A percentile compares a stretch with the other conserved stretches of the same genome.
Conservation (phyloP, 2,888 invertebrate genomes). For the Ochropleura plecta region DNA sequence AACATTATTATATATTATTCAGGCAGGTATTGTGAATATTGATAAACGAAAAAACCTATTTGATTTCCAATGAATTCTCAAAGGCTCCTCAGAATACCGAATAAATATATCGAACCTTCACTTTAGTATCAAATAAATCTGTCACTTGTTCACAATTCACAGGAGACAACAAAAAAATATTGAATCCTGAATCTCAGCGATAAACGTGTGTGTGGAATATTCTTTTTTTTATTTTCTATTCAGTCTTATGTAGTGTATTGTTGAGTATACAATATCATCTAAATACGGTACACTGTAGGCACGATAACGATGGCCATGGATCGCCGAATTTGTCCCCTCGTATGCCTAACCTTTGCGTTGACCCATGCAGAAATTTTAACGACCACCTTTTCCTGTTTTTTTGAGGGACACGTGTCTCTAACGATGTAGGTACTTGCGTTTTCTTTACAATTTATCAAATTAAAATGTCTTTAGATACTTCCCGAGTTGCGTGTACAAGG, state of each 20-base stretch:
- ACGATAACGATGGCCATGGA: constrained; percentile 65
- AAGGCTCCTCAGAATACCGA: constrained; percentile 29
- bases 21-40: constrained; percentile 26
- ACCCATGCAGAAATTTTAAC: constrained; percentile 72
- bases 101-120: constrained; percentile 48
- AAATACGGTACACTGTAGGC: constrained; percentile 44
- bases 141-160: constrained; percentile 61
- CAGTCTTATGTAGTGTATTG: constrained; percentile 42
- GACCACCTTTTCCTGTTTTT: constrained; percentile 65
- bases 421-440: constrained; percentile 52
- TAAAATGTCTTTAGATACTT: constrained; percentile 43
- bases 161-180: constrained; percentile 63
- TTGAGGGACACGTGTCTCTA: constrained; percentile 66
- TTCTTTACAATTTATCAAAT: constrained; percentile 46
- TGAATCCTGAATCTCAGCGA: constrained; percentile 51
- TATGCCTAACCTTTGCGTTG: constrained; percentile 60
- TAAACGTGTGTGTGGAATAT: constrained; percentile 35
- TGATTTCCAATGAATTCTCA: constrained; percentile 44
- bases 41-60: constrained; percentile 40
- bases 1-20: too few species aligned
- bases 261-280: constrained; percentile 50
- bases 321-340: constrained; percentile 63
- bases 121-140: constrained; percentile 65
- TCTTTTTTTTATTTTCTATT: constrained; percentile 43
- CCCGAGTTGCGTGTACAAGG: constrained; percentile 8